phyloP scores from a whole-genome alignment of 2,113 vertebrate genomes.

The Pao palembangensis region DNA sequence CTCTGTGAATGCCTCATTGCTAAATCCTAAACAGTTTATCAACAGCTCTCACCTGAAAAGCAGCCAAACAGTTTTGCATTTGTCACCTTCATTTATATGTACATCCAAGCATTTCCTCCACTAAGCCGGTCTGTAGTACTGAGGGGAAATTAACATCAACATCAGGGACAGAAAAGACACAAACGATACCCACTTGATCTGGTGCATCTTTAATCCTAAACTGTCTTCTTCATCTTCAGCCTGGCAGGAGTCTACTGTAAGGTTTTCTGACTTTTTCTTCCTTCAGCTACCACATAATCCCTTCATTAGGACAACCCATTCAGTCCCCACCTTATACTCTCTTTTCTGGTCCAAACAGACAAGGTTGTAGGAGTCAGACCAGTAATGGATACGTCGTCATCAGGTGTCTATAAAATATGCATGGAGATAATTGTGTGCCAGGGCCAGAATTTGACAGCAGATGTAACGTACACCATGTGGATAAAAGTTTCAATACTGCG shows the following conservation, averaged over 20 bases:
- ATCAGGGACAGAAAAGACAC: slow-evolving; percentile 22
- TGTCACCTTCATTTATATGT: slow-evolving; percentile 27
- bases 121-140: not conserved
- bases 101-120: slow-evolving; percentile 13
- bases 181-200: not conserved
- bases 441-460: slow-evolving; percentile 63
- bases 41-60: slow-evolving; percentile 52
- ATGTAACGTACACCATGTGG: slow-evolving; percentile 49
- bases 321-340: slow-evolving; percentile 10
- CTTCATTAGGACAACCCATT: slow-evolving; percentile 13
- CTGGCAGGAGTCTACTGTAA: too few species aligned
- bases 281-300: slow-evolving; percentile 24
- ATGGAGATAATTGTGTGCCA: slow-evolving; percentile 63
- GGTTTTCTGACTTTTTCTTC: slow-evolving; percentile 1
- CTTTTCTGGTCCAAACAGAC: slow-evolving; percentile 18
- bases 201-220: too few species aligned
- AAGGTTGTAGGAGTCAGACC: slow-evolving; percentile 18
- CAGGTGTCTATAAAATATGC: slow-evolving; percentile 69
- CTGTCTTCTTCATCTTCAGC: slow-evolving; percentile 6
- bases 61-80: slow-evolving; percentile 15
- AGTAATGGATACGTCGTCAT: slow-evolving; percentile 66
- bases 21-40: not conserved
- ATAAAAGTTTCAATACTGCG: slow-evolving; percentile 24
- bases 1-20: not conserved
- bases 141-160: slow-evolving; percentile 4